Base-by-base conservation (phyloP, 2,797 vertebrate genomes). In the Arremon aurantiirostris region DNA sequence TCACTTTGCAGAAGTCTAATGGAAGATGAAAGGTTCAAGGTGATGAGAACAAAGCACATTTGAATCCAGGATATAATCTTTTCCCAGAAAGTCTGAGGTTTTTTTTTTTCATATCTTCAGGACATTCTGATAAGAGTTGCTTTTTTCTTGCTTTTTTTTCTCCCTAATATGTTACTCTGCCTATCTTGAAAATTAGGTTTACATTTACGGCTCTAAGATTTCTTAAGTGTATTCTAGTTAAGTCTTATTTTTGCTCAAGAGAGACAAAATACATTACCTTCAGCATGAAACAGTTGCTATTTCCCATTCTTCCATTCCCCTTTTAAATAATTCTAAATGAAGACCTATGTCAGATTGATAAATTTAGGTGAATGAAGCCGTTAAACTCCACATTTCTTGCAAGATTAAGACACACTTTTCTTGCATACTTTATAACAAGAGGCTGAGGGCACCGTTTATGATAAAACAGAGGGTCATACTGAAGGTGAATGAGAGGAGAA, bases 21-120 rank as follows among this genome's bases (percentile, higher is more conserved):
- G n/a, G 59, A 96, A 97, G 47, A 96, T 72, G 50, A 91, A 96
- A 92, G 64, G 59, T 94, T 92, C 84, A 86, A 89, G 55, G 69
- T 69, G 93, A 92, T 81, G 61, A 83, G 89, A 95, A 94, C 57
- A 92, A 91, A 94, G 50, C 42, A 20, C 44, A 68, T 89, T 78
- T 83, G 32, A 91, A 91, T 86, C 19, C 47, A 78, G 61, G 23
- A 76, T 73, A 71, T 59, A 69, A 75, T 90, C 82, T 91, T 91
- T 77, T 92, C 41, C 50, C 27, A 71, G 53, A 60, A 47, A 77
- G 5, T 46, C 42, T 61, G 30, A 77, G n/a, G 3, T 2, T 0
- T 3, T 47, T 41, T 47, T 41, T 70, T 79, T 93, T 52, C 17
- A n/a, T 39, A 26, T 64, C 37, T 68, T 72, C 68, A 89, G 49